Percentiles rank a stretch among this genome's conserved stretches.
Evolutionary conservation across 2,888 invertebrate species (phyloP).

Genomic region (Rapana venosa): DNA sequence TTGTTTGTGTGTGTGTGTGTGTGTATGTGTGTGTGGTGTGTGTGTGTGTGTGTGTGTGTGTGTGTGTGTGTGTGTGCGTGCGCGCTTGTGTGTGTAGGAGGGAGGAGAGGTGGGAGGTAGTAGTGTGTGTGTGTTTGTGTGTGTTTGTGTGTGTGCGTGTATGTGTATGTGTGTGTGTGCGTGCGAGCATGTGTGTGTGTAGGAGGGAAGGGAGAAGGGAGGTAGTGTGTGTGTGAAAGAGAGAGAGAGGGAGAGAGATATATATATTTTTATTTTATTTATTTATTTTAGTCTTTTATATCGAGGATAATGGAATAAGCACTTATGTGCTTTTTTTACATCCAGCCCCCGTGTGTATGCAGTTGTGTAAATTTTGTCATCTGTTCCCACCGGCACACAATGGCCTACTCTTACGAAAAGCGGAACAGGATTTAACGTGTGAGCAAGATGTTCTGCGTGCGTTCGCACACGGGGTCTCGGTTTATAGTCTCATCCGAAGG

Average conservation of each 20-base stretch:
- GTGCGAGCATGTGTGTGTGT: constrained; percentile 20
- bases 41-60: background rate
- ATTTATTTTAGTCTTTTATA: background rate
- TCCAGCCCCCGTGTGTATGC: too few species aligned
- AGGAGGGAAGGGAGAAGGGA: background rate
- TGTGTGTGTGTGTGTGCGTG: constrained; percentile 8
- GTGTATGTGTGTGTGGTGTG: background rate
- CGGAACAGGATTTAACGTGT: too few species aligned
- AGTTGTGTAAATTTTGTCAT: too few species aligned
- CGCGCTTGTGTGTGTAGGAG: background rate
- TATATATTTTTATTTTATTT: background rate
- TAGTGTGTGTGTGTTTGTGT: background rate
- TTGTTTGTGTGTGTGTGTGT: background rate
- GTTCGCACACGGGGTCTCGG: too few species aligned
- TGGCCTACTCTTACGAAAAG: too few species aligned
- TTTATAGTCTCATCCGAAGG: too few species aligned
- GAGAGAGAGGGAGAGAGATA: background rate
- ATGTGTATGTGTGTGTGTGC: background rate
- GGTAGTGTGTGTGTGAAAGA: background rate
- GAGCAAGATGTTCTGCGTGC: too few species aligned
- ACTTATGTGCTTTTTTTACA: too few species aligned
- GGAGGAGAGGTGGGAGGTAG: background rate
- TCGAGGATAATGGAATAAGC: too few species aligned
- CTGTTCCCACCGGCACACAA: too few species aligned
- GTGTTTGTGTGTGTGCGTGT: background rate